Percentiles rank a stretch among this genome's conserved stretches.
Evolutionary conservation across 2,113 vertebrate species (phyloP).

Genomic region (Marmota flaviventris): DNA sequence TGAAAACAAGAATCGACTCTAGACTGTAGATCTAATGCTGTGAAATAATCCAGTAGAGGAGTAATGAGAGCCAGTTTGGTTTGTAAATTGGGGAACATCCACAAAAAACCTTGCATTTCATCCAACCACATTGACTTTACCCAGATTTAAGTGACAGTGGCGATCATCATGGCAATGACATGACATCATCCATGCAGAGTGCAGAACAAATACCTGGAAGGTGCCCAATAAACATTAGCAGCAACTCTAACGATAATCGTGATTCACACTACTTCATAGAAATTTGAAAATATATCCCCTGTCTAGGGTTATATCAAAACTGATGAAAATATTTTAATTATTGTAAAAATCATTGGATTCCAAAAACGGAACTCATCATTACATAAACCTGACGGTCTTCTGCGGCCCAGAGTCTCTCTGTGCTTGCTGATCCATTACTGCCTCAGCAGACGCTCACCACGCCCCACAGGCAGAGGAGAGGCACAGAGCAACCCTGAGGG

Average conservation of each 20-base stretch:
- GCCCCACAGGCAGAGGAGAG: neutral
- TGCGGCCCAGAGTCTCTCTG: neutral
- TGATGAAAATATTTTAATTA: neutral
- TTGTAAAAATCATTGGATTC: neutral
- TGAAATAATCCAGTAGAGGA: neutral
- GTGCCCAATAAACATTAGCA: no score
- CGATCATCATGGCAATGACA: no score
- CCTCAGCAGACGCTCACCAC: neutral
- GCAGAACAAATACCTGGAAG: neutral
- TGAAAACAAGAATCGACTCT: neutral
- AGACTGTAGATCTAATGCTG: neutral
- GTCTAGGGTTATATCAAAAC: neutral
- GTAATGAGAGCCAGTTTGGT: neutral
- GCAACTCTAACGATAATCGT: no score
- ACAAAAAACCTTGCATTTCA: neutral
- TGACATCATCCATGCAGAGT: neutral
- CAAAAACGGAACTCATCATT: neutral
- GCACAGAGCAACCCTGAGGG: neutral
- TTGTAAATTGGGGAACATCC: neutral
- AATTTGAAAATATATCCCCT: neutral
- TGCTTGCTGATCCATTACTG: neutral
- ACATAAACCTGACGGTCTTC: no score
- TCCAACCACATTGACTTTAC: neutral
- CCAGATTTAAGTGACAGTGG: no score
- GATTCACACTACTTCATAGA: neutral